phyloP scores from a whole-genome alignment of 2,888 invertebrate genomes.

The Eupithecia exiguata region DNA sequence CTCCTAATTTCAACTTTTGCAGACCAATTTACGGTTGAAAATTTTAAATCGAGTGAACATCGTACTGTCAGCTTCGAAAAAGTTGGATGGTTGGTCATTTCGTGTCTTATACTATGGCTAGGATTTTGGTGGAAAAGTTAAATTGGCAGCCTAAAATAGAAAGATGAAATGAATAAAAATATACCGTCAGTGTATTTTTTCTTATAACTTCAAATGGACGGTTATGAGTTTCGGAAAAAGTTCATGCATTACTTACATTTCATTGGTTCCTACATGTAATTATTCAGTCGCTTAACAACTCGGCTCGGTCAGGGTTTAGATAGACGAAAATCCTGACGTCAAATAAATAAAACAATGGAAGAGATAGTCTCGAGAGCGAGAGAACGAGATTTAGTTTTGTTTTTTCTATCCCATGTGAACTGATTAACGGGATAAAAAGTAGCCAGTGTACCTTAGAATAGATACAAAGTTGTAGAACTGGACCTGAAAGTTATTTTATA shows the following conservation, averaged over 20 bases:
- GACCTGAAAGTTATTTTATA: too few relatives aligned
- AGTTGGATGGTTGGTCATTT: background rate
- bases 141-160: background rate
- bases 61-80: constrained; percentile 7
- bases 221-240: background rate
- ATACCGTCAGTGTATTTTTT: background rate
- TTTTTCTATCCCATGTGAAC: too few relatives aligned
- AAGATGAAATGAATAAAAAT: background rate
- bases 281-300: background rate
- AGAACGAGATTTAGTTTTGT: too few relatives aligned
- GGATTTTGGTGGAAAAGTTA: background rate
- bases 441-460: background rate
- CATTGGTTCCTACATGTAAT: too few relatives aligned
- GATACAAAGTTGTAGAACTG: too few relatives aligned
- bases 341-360: background rate
- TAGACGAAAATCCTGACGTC: background rate
- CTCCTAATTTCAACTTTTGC: constrained; percentile 57
- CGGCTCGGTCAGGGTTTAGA: background rate
- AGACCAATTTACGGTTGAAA: constrained; percentile 59
- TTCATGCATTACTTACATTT: background rate
- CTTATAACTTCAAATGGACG: too few relatives aligned
- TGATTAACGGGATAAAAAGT: too few relatives aligned
- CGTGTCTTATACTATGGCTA: background rate
- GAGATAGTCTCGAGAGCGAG: too few relatives aligned
- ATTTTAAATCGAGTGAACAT: constrained; percentile 60